Conservation (phyloP, 2,797 vertebrate genomes). For the Arnoldichthys spilopterus region DNA sequence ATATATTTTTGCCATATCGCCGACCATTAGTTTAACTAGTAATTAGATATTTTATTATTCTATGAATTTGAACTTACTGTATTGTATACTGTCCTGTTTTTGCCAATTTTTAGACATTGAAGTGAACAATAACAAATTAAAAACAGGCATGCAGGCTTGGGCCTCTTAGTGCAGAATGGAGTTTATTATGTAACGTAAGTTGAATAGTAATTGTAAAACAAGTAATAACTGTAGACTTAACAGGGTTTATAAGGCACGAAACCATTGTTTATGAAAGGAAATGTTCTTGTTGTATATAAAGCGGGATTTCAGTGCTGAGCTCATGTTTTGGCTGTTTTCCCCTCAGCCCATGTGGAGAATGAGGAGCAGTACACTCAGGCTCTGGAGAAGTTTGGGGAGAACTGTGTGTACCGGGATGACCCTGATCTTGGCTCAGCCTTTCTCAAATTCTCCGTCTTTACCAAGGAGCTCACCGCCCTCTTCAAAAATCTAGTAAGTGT, state of each 20-base stretch:
- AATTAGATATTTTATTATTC: no score
- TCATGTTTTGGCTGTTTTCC: conserved; percentile 22
- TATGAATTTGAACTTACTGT: no score
- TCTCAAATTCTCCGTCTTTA: conserved; percentile 98
- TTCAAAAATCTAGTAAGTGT: conserved; percentile 99
- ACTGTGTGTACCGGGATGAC: conserved; percentile 96
- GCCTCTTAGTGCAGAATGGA: no score
- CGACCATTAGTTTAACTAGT: no score
- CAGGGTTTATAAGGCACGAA: neutral
- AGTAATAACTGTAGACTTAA: neutral
- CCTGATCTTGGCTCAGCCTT: conserved; percentile 97
- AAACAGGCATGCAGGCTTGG: no score
- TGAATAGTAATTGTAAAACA: no score
- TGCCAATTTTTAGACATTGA: no score
- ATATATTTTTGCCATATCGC: no score
- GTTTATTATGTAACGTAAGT: no score
- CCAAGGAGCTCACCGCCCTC: conserved; percentile 97
- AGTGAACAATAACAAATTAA: no score
- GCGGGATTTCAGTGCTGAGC: neutral
- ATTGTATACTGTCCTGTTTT: no score
- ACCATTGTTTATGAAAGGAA: neutral
- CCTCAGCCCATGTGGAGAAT: conserved; percentile 94
- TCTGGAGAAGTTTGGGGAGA: conserved; percentile 98
- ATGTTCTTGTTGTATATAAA: neutral
- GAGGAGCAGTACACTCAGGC: conserved; percentile 99